Evolutionary conservation across 2,797 vertebrate species (phyloP), one percentile per base, ranked within the genome.

Genomic region (Chloroceryle amazona): DNA sequence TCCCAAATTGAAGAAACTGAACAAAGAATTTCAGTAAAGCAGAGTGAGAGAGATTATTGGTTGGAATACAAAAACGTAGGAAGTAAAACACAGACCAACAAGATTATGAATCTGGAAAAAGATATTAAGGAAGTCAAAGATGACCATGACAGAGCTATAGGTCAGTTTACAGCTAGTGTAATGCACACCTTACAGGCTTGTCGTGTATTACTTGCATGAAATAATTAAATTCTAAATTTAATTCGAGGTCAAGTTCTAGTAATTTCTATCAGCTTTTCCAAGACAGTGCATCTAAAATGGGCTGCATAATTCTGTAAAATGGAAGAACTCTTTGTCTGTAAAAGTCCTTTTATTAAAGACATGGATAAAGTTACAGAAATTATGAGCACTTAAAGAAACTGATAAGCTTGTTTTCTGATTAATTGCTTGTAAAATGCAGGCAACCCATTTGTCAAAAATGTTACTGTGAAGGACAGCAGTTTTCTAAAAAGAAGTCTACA

Each of bases 31-130:
- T 54, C 81, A 61, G 92, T 90, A 78, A 97, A 97, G 90, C 94
- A 97, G 60, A 19, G 6, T 9, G 98, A 99, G 93, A 96, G 96
- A 83, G 97, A 98, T 85, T 97, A 97, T 61, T 98, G 97, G 98
- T 96, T 98, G 71, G 97, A 98, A 26, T 99, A 98, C 86, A 98
- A 98, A 97, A 98, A 98, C 5, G 89, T 98, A 4, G 98, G 98
- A 51, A 98, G 98, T 62, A 58, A 90, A 55, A 94, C 90, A 33
- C 97, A 99, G 4, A 95, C 94, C 42, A 89, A 96, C 25, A 97
- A 94, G 71, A 98, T 98, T 49, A 55, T 51, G 61, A 94, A 89
- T 63, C 97, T 99, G 86, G 96, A 98, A 87, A 95, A 97, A 28
- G 96, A 98, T 37, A 98, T 98, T 72, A 54, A 10, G 2, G 85